phyloP scores from a whole-genome alignment of 2,888 invertebrate species.

The Fabriciana adippe region DNA sequence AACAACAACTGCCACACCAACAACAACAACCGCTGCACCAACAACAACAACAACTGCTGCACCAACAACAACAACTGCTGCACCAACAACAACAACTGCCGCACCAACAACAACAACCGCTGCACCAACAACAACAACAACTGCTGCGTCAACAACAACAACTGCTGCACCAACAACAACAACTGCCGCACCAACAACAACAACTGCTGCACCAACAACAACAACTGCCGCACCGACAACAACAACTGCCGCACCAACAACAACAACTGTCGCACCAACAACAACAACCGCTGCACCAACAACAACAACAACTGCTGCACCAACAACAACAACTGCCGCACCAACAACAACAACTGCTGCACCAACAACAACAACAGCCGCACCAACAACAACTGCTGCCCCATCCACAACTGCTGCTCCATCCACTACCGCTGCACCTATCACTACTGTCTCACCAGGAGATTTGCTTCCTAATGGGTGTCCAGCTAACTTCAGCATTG shows the following conservation, averaged over 20 bases:
- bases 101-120: too few species aligned
- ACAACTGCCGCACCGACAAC: background rate
- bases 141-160: background rate
- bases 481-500: conserved; percentile 47
- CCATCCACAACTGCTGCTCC: background rate
- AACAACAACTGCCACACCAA: background rate
- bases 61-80: too few species aligned
- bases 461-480: conserved; percentile 48
- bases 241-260: too few species aligned
- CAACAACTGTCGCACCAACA: too few species aligned
- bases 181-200: background rate
- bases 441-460: background rate
- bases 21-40: too few species aligned
- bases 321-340: too few species aligned
- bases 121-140: background rate
- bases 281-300: too few species aligned
- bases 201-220: background rate
- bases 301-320: too few species aligned
- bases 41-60: too few species aligned
- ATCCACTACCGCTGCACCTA: background rate
- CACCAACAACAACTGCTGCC: background rate
- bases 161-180: too few species aligned
- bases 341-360: background rate
- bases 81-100: too few species aligned
- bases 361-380: background rate